A percentile compares a stretch with the other conserved stretches of the same genome.
Conservation (phyloP, 2,797 vertebrate genomes). For the Coregonus sp. region DNA sequence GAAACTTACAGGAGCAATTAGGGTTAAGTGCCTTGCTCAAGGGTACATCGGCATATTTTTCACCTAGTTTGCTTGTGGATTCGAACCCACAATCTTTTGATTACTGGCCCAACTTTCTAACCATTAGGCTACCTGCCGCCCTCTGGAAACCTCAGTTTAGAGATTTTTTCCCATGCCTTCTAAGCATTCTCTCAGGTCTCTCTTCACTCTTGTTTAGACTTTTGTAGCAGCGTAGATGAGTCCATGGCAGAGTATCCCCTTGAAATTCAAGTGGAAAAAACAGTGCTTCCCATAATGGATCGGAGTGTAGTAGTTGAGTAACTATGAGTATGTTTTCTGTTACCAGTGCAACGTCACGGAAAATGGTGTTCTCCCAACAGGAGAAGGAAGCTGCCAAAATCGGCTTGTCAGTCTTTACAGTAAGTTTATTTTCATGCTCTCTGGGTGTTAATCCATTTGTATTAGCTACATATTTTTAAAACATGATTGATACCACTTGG, state of each 20-base stretch:
- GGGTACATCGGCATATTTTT: too few species aligned
- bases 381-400: slow-evolving; percentile 92
- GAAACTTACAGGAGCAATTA: too few species aligned
- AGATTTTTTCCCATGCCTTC: too few species aligned
- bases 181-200: not conserved
- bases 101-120: too few species aligned
- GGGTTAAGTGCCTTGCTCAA: too few species aligned
- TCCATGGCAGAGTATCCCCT: not conserved
- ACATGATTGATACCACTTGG: not conserved
- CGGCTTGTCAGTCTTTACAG: slow-evolving; percentile 90
- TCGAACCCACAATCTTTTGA: too few species aligned
- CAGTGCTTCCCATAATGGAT: slow-evolving; percentile 26
- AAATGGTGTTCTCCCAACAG: slow-evolving; percentile 86
- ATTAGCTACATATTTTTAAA: too few species aligned
- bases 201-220: too few species aligned
- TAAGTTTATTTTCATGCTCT: slow-evolving; percentile 55
- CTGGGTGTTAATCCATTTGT: too few species aligned
- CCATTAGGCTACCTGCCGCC: too few species aligned
- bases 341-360: slow-evolving; percentile 77
- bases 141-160: too few species aligned
- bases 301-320: slow-evolving; percentile 16
- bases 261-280: slow-evolving; percentile 14
- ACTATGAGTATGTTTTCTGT: slow-evolving; percentile 31
- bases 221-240: not conserved
- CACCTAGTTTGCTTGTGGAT: too few species aligned